Evolutionary conservation across 2,797 vertebrate genomes (phyloP), one percentile per base, ranked within the genome.

Genomic region (Capromys pilorides): DNA sequence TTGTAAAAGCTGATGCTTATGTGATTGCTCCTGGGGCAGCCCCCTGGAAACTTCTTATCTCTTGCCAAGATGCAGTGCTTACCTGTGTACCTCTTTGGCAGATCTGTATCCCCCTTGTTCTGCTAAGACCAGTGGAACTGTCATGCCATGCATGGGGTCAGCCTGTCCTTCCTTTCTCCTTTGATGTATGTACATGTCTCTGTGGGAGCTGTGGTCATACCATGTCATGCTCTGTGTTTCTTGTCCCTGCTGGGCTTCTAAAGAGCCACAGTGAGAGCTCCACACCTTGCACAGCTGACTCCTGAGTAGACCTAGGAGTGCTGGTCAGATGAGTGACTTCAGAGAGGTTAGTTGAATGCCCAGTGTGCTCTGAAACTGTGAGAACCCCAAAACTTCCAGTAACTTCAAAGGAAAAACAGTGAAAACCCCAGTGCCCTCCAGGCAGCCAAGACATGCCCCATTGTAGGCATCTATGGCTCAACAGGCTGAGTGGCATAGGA

Each of bases 331-430:
- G 7, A 91, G 62, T 69, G 90, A 49, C 81, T 54, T 87, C 49
- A 33, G 33, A 28, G 61, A 81, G 36, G 4, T 31, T 54, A 66
- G 26, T 22, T 64, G 19, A 62, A 66, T 12, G 39, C 57, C 36
- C 5, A 0, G 0, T 57, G 49, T 78, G 24, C 51, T 64, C 5
- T 54, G 51, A 88, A 69, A 49, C 28, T 28, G 28, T 41, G 28
- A 41, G 69, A 86, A 62, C 90, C 54, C 51, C 80, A 16, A 64
- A 33, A 82, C 31, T 67, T 84, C 57, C 77, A 36, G 69, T 71
- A 90, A 96, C 22, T 95, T 41, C 67, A 91, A 16, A 49, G 41
- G 84, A 79, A 71, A 75, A 88, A 75, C 22, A 84, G 88, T 78
- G n/a, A n/a, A 75, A 91, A 73, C 41, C 39, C 83, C 89, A 31